Evolutionary conservation across 1,140 invertebrate genomes (phyloP).

Genomic region (Drosophila virilis): DNA sequence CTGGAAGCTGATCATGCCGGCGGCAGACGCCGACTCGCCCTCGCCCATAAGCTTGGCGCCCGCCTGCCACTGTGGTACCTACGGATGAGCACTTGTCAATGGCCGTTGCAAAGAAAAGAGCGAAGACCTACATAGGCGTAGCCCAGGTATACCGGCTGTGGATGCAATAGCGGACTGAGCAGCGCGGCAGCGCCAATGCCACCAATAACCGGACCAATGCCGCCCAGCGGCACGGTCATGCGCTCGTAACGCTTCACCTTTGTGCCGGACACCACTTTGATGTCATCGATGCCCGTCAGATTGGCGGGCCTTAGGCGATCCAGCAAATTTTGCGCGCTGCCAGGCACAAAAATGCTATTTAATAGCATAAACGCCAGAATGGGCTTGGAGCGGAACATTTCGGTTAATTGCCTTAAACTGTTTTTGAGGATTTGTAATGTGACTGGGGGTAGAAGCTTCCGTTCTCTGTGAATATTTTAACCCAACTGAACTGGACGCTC

Average conservation of each 20-base stretch:
- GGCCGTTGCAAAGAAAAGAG: fast-evolving
- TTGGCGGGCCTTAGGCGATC: slow-evolving; percentile 66
- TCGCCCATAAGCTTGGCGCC: slow-evolving; percentile 66
- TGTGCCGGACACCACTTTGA: slow-evolving; percentile 80
- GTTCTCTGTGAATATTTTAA: slow-evolving; percentile 30
- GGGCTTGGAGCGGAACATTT: slow-evolving; percentile 49
- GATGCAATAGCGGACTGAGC: slow-evolving; percentile 54
- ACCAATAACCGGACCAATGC: slow-evolving; percentile 49
- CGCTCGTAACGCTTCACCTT: slow-evolving; percentile 80
- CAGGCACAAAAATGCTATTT: slow-evolving; percentile 56
- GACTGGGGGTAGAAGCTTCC: slow-evolving; percentile 22
- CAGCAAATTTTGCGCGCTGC: slow-evolving; percentile 71
- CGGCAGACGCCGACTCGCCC: slow-evolving; percentile 45
- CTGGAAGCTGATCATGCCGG: slow-evolving; percentile 74
- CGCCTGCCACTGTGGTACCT: slow-evolving; percentile 75
- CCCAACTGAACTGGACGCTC: slow-evolving; percentile 51
- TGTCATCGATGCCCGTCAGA: slow-evolving; percentile 60
- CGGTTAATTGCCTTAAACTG: slow-evolving; percentile 10
- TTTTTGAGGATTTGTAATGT: neutral
- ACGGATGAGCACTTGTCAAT: neutral
- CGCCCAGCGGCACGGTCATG: slow-evolving; percentile 64
- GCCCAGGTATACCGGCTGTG: slow-evolving; percentile 60
- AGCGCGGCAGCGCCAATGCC: slow-evolving; percentile 55
- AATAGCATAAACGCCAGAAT: slow-evolving; percentile 37
- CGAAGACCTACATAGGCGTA: slow-evolving; percentile 62